Evolutionary conservation across 2,888 invertebrate genomes (phyloP).

Genomic region (Plebejus argus): DNA sequence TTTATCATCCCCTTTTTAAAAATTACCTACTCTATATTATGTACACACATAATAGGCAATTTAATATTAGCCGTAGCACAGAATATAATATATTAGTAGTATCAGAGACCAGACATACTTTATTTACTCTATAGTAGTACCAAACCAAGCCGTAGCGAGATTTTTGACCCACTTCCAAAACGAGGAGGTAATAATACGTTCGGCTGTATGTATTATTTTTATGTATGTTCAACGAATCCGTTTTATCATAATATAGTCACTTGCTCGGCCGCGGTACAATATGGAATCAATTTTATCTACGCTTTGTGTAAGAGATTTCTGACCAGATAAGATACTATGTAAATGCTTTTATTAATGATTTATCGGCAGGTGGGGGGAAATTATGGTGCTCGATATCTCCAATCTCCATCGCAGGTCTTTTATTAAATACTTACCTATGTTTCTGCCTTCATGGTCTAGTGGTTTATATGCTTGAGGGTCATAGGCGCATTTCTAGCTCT

Average conservation of each 20-base stretch:
- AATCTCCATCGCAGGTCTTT: background rate
- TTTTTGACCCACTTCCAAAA: no score
- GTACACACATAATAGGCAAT: background rate
- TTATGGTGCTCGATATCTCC: background rate
- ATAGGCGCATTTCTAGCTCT: background rate
- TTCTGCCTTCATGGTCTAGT: no score
- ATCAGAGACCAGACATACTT: no score
- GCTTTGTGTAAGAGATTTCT: conserved; percentile 3
- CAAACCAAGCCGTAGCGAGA: no score
- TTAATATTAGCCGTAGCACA: background rate
- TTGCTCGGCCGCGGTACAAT: background rate
- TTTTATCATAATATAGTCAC: background rate
- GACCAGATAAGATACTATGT: conserved; percentile 4
- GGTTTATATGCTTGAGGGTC: no score
- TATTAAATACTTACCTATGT: background rate
- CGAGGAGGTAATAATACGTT: no score
- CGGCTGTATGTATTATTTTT: no score
- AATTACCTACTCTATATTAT: no score
- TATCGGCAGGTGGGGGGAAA: background rate
- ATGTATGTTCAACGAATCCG: no score
- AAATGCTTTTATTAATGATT: background rate
- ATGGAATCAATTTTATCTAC: conserved; percentile 16
- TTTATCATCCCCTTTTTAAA: background rate
- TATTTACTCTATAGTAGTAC: no score
- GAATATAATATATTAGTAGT: no score